Conservation (phyloP, 1,140 invertebrate genomes). For the Pseudomyrmex gracilis region DNA sequence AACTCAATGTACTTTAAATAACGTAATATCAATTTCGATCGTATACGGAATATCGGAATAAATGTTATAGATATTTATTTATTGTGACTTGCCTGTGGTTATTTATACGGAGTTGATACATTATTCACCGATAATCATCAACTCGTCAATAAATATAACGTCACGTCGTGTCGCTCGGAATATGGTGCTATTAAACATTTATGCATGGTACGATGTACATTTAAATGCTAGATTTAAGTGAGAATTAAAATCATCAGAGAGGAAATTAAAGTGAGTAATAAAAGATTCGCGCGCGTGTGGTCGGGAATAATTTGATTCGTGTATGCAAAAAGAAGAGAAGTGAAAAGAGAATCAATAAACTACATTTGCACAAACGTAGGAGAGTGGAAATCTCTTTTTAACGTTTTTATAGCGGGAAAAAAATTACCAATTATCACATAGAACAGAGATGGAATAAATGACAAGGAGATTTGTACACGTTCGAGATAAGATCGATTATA, state of each 20-base stretch:
- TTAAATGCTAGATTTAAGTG: too few species aligned
- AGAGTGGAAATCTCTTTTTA: too few species aligned
- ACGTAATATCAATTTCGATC: slow-evolving; percentile 49
- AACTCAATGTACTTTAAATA: slow-evolving; percentile 19
- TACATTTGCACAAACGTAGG: too few species aligned
- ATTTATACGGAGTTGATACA: slow-evolving; percentile 20
- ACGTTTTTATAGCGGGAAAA: too few species aligned
- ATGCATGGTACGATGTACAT: too few species aligned
- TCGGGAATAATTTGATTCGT: too few species aligned
- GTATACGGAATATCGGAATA: slow-evolving; percentile 1
- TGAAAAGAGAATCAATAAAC: too few species aligned
- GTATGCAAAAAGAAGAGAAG: too few species aligned
- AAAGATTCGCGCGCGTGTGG: not conserved
- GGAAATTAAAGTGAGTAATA: not conserved
- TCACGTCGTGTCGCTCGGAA: not conserved
- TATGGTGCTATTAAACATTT: slow-evolving; percentile 1
- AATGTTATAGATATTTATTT: slow-evolving; percentile 23
- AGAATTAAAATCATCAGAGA: not conserved
- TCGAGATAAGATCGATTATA: slow-evolving; percentile 19
- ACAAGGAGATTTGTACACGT: slow-evolving; percentile 21
- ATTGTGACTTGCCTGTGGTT: not conserved
- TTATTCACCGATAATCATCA: slow-evolving; percentile 33
- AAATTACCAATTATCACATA: not conserved
- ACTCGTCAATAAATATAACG: slow-evolving; percentile 15
- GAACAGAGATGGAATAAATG: too few species aligned